Base-by-base conservation (phyloP, 2,113 vertebrate genomes). In the Numenius arquata region DNA sequence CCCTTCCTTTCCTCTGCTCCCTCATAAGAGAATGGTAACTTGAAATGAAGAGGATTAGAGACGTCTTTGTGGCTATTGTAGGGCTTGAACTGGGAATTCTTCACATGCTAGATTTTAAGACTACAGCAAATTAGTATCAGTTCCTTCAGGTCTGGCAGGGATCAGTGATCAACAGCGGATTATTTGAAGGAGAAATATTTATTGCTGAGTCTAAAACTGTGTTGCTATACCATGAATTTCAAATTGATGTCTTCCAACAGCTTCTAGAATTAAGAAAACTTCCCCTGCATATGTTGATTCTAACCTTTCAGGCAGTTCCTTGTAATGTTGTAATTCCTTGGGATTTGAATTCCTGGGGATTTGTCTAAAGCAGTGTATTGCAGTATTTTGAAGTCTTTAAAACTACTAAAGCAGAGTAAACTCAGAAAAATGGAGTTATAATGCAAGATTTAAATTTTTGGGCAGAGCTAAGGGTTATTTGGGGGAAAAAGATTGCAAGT, bases 1-100 rank as follows among this genome's bases (percentile, higher is more conserved):
- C 76, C 90, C 88, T 84, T 88, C 97, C 94, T 97, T 94, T 95
- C 96, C 96, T 98, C 98, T 98, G 97, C 96, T 98, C 98, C 98
- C 97, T 98, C 97, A 97, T 75, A 93, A 97, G 91, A 97, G 96
- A 98, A 98, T 97, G 97, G 85, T 94, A 93, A 75, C 89, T 95
- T 95, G 95, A 93, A 83, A 81, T 87, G 88, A 94, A 91, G 96
- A 97, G 96, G 96, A 96, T 95, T 92, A 88, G 85, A 88, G 48
- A 63, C 78, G 73, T 77, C 63, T 92, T 52, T 59, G 70, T 73
- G 93, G 90, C 92, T 90, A 89, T 95, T 81, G n/a, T 73, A 79
- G 76, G 56, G 41, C 75, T 79, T 76, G 58, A 88, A 62, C 78
- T 84, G 45, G n/a, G 67, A 81, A 43, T 74, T 75, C 21, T 82